Base-by-base conservation (phyloP, 2,113 vertebrate genomes). In the Saccopteryx leptura region DNA sequence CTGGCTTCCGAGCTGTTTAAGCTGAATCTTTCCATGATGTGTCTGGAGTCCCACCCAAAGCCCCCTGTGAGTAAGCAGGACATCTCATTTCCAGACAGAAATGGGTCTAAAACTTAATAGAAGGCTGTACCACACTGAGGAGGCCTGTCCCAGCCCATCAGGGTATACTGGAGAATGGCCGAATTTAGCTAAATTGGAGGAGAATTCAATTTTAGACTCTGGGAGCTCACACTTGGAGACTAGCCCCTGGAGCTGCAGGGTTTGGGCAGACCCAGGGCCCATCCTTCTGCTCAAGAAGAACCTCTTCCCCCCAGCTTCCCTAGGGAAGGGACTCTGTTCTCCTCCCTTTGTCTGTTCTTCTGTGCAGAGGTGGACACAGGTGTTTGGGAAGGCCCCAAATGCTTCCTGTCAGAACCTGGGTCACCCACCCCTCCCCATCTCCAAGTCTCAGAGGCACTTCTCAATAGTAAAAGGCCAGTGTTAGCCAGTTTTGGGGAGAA, bases 51-150 rank as follows among this genome's bases (percentile, higher is more conserved):
- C 11, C 50, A 31, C 33, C 46, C 71, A 52, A 1, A n/a, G 10
- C 15, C n/a, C 31, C 33, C 21, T 14, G 0, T 11, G 60, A 50
- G n/a, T 46, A 23, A 33, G 46, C 19, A 19, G 33, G 0, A 19
- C 50, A 46, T 72, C 68, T 72, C 13, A 21, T 84, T 33, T 76
- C 24, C 39, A 39, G 79, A 69, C 21, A 78, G 28, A 76, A 13
- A 6, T 7, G 11, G 50, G 75, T 3, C 84, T 33, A 6, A 2
- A 54, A 39, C 46, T 58, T 28, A 7, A 23, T 3, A 23, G 33
- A 58, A 80, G 21, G 33, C 74, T 65, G 1, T 4, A 12, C 10
- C 17, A n/a, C 0, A 0, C 48, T 12, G 4, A 19, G 21, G 48
- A 39, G 56, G 46, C 21, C 50, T 4, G n/a, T 4, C 17, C 23